Percentiles rank a stretch among this genome's conserved stretches.
Conservation (phyloP, 1,140 invertebrate species). For the Spodoptera litura region DNA sequence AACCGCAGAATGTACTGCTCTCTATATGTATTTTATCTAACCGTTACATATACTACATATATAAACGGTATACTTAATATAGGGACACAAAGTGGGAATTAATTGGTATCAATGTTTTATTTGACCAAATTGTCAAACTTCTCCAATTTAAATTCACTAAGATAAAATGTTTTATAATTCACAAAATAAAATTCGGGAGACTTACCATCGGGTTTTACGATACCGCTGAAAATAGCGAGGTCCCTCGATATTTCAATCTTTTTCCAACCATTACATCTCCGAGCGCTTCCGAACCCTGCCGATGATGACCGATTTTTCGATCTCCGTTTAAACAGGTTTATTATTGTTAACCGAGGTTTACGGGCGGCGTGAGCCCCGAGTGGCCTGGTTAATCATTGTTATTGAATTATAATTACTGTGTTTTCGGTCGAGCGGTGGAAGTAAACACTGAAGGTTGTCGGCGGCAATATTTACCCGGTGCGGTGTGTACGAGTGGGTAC, state of each 20-base stretch:
- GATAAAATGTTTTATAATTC: constrained; percentile 10
- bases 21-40: background rate
- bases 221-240: background rate
- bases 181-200: constrained; percentile 3
- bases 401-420: constrained; percentile 43
- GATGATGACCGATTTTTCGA: constrained; percentile 24
- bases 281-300: background rate
- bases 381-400: constrained; percentile 24
- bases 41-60: background rate
- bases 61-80: no score
- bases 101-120: no score
- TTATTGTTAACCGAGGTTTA: constrained; percentile 37
- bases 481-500: background rate
- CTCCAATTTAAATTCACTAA: background rate
- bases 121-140: no score
- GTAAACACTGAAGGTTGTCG: background rate
- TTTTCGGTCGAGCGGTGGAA: background rate
- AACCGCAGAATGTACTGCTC: background rate
- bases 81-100: no score
- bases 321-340: constrained; percentile 26
- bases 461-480: constrained; percentile 4
- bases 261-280: constrained; percentile 13
- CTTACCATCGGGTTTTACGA: constrained; percentile 21
- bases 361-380: background rate
- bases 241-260: constrained; percentile 3